Base-by-base conservation (phyloP, 2,113 vertebrate genomes). In the Xenus cinereus region DNA sequence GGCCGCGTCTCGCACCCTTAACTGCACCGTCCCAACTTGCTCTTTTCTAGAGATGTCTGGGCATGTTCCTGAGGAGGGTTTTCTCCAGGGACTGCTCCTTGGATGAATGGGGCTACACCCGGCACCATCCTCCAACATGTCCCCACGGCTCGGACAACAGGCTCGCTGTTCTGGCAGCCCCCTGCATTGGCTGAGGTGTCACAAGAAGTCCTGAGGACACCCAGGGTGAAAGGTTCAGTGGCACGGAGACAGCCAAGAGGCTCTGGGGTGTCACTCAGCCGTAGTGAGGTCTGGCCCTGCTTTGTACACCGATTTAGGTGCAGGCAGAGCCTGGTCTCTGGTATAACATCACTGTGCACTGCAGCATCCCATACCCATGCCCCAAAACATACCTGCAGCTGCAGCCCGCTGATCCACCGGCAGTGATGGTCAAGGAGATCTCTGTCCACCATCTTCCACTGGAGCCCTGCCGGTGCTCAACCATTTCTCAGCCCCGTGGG, bases 381-480 rank as follows among this genome's bases (percentile, higher is more conserved):
- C 86, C 76, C 88, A 53, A 35, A 53, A 82, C 6, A 0, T 57
- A 92, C 82, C 86, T 27, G 59, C 3, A 19, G 30, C 69, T 67
- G 75, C 27, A 51, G 80, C 45, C 54, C 27, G 4, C 8, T 7
- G n/a, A 26, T 33, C 62, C 33, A 6, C 21, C 1, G 4, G 37
- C n/a, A 0, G 4, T 19, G n/a, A 19, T 5, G 54, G 13, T 33
- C 69, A 0, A 26, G 32, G 62, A 71, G 53, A 39, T 22, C 28
- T 26, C 23, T 53, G n/a, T 33, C 17, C 62, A 56, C 4, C 24
- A 3, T 19, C 56, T 89, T 56, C 67, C 45, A 16, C 24, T 1
- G 0, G 8, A 50, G 17, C 20, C n/a, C 33, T 8, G 1, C 0
- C 0, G 1, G 51, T 17, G 24, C 50, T 19, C 62, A 39, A 32